Base-by-base conservation (phyloP, 2,888 invertebrate species). In the Melipona bicolor region DNA sequence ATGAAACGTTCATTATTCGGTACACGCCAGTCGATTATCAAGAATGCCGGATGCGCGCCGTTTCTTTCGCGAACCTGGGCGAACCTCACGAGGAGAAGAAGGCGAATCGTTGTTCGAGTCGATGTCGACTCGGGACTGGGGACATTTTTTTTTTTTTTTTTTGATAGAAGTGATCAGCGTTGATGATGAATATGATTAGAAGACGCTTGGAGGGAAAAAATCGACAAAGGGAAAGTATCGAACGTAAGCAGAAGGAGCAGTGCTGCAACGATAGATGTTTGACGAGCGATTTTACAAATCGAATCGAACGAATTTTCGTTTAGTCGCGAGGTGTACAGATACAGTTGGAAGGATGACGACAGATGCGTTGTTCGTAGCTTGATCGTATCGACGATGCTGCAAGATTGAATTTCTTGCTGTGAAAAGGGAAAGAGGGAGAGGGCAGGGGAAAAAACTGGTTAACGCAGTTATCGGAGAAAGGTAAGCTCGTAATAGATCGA, bases 1-100 rank as follows among this genome's bases (percentile, higher is more conserved):
- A 81, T 85, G 85, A 85, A 85, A 72, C 81, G 85, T 85, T 85
- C 85, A 69, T 85, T 85, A 85, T 78, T 85, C 81, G 85, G 75
- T 75, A 75, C 85, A 77, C 77, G 85, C 56, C 68, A 76, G 71
- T 81, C 85, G 81, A 85, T 85, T 77, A 81, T 81, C 64, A 80
- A 67, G 77, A 74, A 73, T 71, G 74, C 43, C 70, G 56, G 56
- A 59, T 78, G 74, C 77, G 72, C 83, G 70, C 61, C 79, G 75
- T 78, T 84, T 84, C 79, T 82, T 84, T 59, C 68, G 9, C 71
- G 43, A 43, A 43, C 43, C 59, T 19, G 36, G 61, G 43, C 50
- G 49, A 69, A 59, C n/a, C 56, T 59, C 15, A n/a, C 13, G 49
- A 59, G 32, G 32, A n/a, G 17, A 4, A 19, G 17, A 72, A 59